These are phyloP conservation scores for Pogonomyrmex barbatus DNA, from an alignment of 1,140 invertebrate genomes.

Conservation along the genomic window DNA sequence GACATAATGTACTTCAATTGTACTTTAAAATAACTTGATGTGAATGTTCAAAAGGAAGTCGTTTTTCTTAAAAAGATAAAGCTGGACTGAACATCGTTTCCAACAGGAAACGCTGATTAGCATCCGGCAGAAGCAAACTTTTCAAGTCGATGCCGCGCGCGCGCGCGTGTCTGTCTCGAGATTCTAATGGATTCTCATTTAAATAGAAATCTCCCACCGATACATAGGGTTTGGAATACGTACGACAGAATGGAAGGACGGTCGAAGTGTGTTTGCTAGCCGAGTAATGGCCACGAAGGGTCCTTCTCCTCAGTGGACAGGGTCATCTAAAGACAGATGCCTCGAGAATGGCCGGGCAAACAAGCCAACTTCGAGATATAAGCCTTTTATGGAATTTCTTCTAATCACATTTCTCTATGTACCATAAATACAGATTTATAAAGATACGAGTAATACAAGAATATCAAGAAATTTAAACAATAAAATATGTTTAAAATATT, in stretches of 20 bases:
- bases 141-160: slow-evolving; percentile 55
- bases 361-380: slow-evolving; percentile 78
- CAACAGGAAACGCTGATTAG: slow-evolving; percentile 76
- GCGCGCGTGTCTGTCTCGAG: slow-evolving; percentile 65
- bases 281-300: slow-evolving; percentile 85
- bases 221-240: slow-evolving; percentile 79
- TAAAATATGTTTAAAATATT: slow-evolving; percentile 10
- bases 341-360: slow-evolving; percentile 84
- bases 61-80: slow-evolving; percentile 53
- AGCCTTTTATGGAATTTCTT: slow-evolving; percentile 68
- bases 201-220: slow-evolving; percentile 86
- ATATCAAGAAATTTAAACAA: background rate
- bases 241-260: slow-evolving; percentile 76
- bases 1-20: slow-evolving; percentile 12
- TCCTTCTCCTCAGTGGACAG: slow-evolving; percentile 77
- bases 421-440: background rate
- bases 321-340: slow-evolving; percentile 81
- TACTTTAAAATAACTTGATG: slow-evolving; percentile 39
- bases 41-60: background rate
- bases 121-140: slow-evolving; percentile 74
- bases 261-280: slow-evolving; percentile 86
- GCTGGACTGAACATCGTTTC: slow-evolving; percentile 9
- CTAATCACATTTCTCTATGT: slow-evolving; percentile 34
- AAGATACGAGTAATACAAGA: background rate
- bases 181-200: slow-evolving; percentile 86